Evolutionary conservation across 2,888 invertebrate genomes (phyloP), one percentile per base, ranked within the genome.

Genomic region (Platycheirus rosarum): DNA sequence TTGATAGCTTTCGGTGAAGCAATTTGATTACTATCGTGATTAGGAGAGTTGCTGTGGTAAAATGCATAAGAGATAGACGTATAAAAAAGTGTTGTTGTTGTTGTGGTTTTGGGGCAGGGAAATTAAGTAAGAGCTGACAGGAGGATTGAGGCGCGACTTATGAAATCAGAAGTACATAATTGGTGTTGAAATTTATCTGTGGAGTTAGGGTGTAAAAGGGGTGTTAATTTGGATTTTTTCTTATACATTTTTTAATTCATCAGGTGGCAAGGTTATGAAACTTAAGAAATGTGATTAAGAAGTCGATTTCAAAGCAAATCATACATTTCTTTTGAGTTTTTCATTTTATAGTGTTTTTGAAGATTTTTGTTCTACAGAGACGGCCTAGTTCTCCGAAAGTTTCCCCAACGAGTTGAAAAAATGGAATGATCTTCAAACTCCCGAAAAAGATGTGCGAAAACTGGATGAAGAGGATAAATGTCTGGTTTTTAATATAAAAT

Each of bases 21-120:
- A 14, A 73, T 79, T 79, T 74, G 79, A 79, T 79, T 69, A 35
- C 69, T 74, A 69, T 75, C 69, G 74, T 75, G 75, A 79, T 79
- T 75, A 75, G 75, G 55, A 49, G 79, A 55, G 69, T 74, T 63
- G 68, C 49, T 75, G n/a, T n/a, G n/a, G n/a, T n/a, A n/a, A n/a
- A 35, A 79, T 79, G 63, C 62, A 68, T 79, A 63, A 68, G 42
- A 42, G 60, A 73, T 46, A 55, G 9, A 55, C 11, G 13, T 18
- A 32, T 6, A 32, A 35, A 49, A 48, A 9, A 20, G 8, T 3
- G 26, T 9, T 14, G 13, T 37, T 55, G 35, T 53, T 37, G 53
- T n/a, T 37, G 32, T 53, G 16, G 35, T 6, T 16, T 5, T 7
- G 29, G 42, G 16, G 18, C 20, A 68, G 69, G 32, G 49, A 69